A percentile compares a stretch with the other conserved stretches of the same genome.
Conservation (phyloP, 1,140 invertebrate species). For the Trissolcus basalis region DNA sequence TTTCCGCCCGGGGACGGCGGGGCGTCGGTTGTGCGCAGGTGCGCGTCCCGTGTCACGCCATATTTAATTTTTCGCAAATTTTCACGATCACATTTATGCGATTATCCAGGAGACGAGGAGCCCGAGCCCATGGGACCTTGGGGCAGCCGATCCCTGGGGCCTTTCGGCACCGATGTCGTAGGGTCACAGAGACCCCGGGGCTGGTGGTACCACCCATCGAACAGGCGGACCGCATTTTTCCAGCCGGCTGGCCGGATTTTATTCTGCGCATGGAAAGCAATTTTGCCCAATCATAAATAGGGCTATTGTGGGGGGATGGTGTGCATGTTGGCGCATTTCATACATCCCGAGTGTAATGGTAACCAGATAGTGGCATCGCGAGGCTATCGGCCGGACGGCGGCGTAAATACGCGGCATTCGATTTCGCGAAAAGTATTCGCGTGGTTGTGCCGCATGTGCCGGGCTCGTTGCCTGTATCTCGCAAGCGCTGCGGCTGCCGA, state of each 20-base stretch:
- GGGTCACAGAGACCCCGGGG: background rate
- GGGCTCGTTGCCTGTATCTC: constrained; percentile 26
- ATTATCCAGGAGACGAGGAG: constrained; percentile 2
- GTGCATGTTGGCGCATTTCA: constrained; percentile 75
- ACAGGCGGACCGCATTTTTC: constrained; percentile 69
- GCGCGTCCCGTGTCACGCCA: constrained; percentile 62
- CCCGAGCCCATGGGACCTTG: background rate
- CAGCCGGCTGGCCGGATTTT: constrained; percentile 74
- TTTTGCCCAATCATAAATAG: constrained; percentile 78
- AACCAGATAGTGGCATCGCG: constrained; percentile 75
- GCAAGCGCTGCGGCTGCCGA: constrained; percentile 22
- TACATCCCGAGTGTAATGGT: constrained; percentile 76
- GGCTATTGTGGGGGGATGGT: constrained; percentile 76
- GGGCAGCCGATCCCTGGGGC: background rate
- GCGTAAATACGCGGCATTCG: constrained; percentile 68
- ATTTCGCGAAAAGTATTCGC: constrained; percentile 46
- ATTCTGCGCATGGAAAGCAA: constrained; percentile 78
- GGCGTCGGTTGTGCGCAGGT: constrained; percentile 63
- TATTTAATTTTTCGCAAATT: constrained; percentile 73
- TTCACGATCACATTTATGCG: constrained; percentile 45
- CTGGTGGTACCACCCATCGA: constrained; percentile 10
- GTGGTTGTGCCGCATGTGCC: constrained; percentile 43
- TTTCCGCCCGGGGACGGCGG: constrained; percentile 14
- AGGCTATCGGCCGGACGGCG: constrained; percentile 73
- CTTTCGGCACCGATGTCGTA: background rate